Base-by-base conservation (phyloP, 2,797 vertebrate genomes). In the Amniataba percoides region DNA sequence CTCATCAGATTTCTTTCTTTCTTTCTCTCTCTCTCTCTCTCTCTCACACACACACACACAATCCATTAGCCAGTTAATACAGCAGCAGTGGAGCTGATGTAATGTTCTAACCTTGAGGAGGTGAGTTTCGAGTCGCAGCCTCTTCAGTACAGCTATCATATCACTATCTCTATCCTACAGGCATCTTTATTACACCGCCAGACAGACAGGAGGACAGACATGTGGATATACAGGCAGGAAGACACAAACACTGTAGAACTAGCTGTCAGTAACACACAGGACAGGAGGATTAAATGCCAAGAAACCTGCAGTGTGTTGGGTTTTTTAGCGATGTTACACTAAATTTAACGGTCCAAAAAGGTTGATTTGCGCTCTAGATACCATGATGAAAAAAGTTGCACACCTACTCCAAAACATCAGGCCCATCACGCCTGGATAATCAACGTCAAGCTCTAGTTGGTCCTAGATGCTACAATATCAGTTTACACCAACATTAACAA, bases 1-100 rank as follows among this genome's bases (percentile, higher is more conserved):
- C 27, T 31, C 27, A 31, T 5, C 27, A 31, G 27, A 3, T 31
- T 31, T 31, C 5, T 31, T 5, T 31, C 5, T 31, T 5, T 5
- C 27, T 31, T 5, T 31, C 5, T 31, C 3, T 31, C 27, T 31
- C 27, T 31, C 27, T 31, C 27, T 31, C 27, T 31, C 27, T 31
- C 27, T 31, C 27, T 31, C 27, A 2, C 27, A 2, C 27, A 2
- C 27, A 5, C 42, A 43, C 56, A 58, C n/a, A 57, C 19, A 59
- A 45, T 68, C 83, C 85, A 87, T 86, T 86, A 83, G 76, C 27
- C 19, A 7, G 72, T 73, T 90, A 84, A 79, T 81, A 71, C 42
- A 68, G 64, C 62, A 51, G 60, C 56, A 42, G 63, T 12, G 56
- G 16, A 25, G 83, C 67, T 83, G 84, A 84, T 60, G 87, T 87